These are phyloP conservation scores for Bettongia penicillata DNA, from an alignment of 2,113 vertebrate genomes.

Conservation along the genomic window DNA sequence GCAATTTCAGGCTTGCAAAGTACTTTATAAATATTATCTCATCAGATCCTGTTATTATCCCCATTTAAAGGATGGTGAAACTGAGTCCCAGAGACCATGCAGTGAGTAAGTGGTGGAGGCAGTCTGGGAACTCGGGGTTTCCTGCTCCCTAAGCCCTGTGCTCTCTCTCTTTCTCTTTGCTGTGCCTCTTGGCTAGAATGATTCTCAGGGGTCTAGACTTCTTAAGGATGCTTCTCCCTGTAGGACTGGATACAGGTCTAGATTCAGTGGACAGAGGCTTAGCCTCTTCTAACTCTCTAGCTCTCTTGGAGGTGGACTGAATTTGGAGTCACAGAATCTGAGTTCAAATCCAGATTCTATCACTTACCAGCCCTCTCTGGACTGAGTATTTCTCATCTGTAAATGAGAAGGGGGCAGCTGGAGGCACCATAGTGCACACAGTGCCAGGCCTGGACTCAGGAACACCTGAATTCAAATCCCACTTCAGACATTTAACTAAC, in stretches of 20 bases:
- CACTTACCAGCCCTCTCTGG: neutral
- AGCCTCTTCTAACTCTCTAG: neutral
- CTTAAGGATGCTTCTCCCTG: neutral
- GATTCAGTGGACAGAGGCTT: neutral
- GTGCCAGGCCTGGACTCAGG: too few species aligned
- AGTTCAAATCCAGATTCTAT: neutral
- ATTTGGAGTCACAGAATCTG: neutral
- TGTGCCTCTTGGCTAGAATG: neutral
- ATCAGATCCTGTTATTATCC: neutral
- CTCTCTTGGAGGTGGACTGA: too few species aligned
- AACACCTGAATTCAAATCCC: neutral
- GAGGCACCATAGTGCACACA: neutral
- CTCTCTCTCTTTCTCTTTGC: too few species aligned
- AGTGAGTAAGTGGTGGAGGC: too few species aligned
- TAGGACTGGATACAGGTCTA: too few species aligned
- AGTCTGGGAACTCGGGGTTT: too few species aligned
- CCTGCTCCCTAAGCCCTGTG: too few species aligned
- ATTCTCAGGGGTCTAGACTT: too few species aligned
- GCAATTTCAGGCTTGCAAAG: too few species aligned
- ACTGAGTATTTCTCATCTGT: too few species aligned
- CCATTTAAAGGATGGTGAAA: neutral
- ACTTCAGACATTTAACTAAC: neutral
- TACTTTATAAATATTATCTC: neutral
- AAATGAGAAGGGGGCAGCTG: neutral
- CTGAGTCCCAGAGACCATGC: neutral